Evolutionary conservation across 2,888 invertebrate genomes (phyloP).

Genomic region (Oasisia sp.): DNA sequence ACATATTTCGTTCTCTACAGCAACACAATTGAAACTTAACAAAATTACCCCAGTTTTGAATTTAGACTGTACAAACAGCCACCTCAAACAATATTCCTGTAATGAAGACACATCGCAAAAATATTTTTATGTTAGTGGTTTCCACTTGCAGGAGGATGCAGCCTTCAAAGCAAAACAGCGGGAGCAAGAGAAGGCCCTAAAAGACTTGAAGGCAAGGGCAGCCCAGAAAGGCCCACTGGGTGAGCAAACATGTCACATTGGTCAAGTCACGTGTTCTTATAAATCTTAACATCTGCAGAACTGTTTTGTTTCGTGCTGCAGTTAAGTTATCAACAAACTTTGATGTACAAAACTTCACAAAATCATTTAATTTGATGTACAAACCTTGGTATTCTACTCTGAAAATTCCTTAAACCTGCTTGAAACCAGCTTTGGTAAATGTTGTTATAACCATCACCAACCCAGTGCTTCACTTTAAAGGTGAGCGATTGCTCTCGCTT

Average conservation of each 20-base stretch:
- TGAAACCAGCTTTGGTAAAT: no score
- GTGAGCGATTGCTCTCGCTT: no score
- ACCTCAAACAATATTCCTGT: neutral
- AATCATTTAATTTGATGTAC: neutral
- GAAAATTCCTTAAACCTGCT: no score
- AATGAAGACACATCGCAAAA: neutral
- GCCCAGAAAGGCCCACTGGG: neutral
- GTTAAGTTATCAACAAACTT: neutral
- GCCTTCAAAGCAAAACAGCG: slow-evolving; percentile 6
- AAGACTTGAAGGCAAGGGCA: neutral
- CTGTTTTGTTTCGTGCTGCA: neutral
- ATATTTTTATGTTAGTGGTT: neutral
- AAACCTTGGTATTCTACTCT: neutral
- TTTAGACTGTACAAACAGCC: no score
- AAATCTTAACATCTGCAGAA: neutral
- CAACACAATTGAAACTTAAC: no score
- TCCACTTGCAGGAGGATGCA: neutral
- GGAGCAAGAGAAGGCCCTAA: neutral
- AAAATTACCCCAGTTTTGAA: no score
- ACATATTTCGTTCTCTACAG: no score
- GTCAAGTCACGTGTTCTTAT: neutral
- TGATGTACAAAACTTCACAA: neutral
- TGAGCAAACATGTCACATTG: neutral
- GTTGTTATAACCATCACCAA: no score
- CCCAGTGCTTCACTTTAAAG: no score